Conservation (phyloP, 2,113 vertebrate genomes). For the Lasiurus cinereus region DNA sequence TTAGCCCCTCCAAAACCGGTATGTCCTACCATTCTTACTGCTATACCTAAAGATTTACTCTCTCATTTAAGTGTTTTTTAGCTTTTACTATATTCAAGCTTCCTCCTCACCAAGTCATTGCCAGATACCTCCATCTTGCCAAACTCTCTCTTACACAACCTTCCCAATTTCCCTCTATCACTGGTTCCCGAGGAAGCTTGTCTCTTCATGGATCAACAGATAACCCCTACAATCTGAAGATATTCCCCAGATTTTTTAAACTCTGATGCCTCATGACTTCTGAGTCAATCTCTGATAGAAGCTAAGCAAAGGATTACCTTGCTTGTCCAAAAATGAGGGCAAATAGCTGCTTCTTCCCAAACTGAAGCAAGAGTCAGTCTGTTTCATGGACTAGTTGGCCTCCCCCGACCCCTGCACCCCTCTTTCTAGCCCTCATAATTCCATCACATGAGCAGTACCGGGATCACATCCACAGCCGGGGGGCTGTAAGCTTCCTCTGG, state of each 20-base stretch:
- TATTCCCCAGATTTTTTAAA: constrained; percentile 15
- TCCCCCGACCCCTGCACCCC: neutral
- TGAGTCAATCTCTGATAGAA: constrained; percentile 11
- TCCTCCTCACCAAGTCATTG: neutral
- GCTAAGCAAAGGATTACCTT: neutral
- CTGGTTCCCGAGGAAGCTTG: neutral
- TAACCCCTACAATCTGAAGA: neutral
- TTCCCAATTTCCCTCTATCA: neutral
- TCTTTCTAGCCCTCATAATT: neutral
- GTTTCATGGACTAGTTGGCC: neutral
- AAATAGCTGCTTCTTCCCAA: constrained; percentile 7
- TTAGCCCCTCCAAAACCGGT: neutral
- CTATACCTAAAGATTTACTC: neutral
- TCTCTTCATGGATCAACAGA: neutral
- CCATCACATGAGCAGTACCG: constrained; percentile 84
- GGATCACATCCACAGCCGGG: constrained; percentile 88
- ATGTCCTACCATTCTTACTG: neutral
- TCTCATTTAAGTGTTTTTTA: neutral
- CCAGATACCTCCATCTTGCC: neutral
- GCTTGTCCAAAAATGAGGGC: neutral
- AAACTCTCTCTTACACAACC: neutral
- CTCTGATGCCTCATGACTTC: neutral
- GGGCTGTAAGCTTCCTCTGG: constrained; percentile 88
- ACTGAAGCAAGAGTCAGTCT: neutral
- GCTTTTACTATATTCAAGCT: neutral